These are phyloP conservation scores for Protonemura montana DNA, from an alignment of 2,888 invertebrate genomes.

Conservation along the genomic window DNA sequence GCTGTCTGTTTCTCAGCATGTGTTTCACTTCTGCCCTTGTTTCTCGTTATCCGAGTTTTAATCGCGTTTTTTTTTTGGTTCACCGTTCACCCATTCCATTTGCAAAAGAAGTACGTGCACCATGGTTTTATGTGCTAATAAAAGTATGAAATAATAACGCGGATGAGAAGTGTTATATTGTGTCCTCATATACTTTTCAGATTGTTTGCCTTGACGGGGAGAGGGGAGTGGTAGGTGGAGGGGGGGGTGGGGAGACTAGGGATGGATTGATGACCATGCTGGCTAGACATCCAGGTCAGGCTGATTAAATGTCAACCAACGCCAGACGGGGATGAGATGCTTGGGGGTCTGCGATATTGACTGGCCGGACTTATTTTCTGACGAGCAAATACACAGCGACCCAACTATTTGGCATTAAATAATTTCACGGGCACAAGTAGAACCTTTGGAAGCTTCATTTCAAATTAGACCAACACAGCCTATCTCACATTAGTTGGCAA, in stretches of 20 bases:
- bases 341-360: background rate
- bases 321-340: background rate
- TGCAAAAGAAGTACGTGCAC: no score
- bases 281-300: background rate
- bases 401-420: background rate
- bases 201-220: background rate
- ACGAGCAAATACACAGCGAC: background rate
- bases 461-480: background rate
- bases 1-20: no score
- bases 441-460: background rate
- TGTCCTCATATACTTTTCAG: background rate
- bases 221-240: background rate
- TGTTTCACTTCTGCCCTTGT: no score
- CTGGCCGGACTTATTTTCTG: background rate
- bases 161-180: background rate
- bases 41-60: no score
- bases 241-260: background rate
- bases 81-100: no score
- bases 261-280: background rate
- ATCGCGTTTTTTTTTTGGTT: no score
- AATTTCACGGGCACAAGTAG: background rate
- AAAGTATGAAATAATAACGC: background rate
- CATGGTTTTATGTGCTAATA: background rate
- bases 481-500: background rate
- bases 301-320: constrained; percentile 29